These are phyloP conservation scores for Helostoma temminkii DNA, from an alignment of 2,797 vertebrate genomes.

Conservation along the genomic window DNA sequence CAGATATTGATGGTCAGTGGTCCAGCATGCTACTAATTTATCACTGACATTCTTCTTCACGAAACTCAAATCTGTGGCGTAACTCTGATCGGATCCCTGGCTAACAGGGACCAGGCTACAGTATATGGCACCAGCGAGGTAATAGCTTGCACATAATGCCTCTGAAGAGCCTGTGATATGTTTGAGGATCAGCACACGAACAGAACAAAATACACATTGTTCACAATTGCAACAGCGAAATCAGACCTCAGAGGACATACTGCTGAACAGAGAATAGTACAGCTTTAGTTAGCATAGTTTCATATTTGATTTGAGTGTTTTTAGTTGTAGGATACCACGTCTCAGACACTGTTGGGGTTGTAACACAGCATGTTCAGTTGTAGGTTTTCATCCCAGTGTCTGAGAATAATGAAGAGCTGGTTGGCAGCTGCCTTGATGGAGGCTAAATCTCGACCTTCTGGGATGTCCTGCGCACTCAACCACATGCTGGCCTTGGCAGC, in stretches of 20 bases:
- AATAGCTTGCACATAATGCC: constrained; percentile 62
- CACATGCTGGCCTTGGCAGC: constrained; percentile 95
- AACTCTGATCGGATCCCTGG: constrained; percentile 19
- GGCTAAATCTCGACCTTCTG: constrained; percentile 87
- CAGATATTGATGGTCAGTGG: constrained; percentile 29
- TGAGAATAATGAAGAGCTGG: constrained; percentile 96
- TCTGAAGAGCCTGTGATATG: constrained; percentile 74
- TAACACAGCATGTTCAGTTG: constrained; percentile 98
- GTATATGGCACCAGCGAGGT: constrained; percentile 65
- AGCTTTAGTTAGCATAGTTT: constrained; percentile 74
- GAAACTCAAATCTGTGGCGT: constrained; percentile 46
- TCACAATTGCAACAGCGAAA: constrained; percentile 70
- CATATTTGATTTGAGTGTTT: constrained; percentile 13
- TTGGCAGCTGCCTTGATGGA: constrained; percentile 90
- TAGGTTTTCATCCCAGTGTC: constrained; percentile 97
- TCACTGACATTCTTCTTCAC: constrained; percentile 42
- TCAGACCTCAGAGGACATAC: constrained; percentile 61
- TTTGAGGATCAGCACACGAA: constrained; percentile 65
- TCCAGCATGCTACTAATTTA: constrained; percentile 69
- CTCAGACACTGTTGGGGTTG: constrained; percentile 91
- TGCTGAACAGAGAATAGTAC: constrained; percentile 52
- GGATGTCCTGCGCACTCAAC: constrained; percentile 89
- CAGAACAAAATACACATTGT: constrained; percentile 59
- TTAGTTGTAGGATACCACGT: constrained; percentile 4
- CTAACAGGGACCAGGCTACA: constrained; percentile 52